Evolutionary conservation across 2,113 vertebrate species (phyloP).

Genomic region (Zosterops borbonicus): DNA sequence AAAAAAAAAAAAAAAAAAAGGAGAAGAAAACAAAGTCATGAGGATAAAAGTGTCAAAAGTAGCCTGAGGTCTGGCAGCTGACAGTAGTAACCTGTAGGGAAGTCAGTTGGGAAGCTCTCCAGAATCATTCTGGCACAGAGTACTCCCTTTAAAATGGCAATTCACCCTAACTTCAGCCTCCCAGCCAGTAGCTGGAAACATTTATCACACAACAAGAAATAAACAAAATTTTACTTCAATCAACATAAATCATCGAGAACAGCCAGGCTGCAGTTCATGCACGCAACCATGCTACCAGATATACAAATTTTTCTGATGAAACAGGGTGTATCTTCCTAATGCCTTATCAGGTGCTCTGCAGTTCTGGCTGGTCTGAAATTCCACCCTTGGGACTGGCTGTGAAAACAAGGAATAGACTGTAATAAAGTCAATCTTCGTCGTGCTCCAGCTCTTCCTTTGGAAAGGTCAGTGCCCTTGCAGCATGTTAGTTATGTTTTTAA

Average conservation of each 20-base stretch:
- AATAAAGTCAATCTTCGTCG: background rate
- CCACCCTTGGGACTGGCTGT: background rate
- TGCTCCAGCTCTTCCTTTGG: background rate
- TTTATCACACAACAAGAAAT: background rate
- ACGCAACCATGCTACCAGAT: fast-evolving
- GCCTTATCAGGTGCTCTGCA: background rate
- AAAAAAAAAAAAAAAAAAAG: background rate
- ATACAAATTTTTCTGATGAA: background rate
- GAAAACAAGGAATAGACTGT: background rate
- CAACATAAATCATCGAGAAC: background rate
- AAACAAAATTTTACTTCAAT: background rate
- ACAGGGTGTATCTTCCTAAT: background rate
- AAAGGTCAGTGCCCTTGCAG: conserved; percentile 13
- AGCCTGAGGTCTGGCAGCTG: conserved; percentile 15
- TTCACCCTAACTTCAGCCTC: background rate
- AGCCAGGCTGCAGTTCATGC: background rate
- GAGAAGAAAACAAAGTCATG: background rate
- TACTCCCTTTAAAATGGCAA: background rate
- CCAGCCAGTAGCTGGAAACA: background rate
- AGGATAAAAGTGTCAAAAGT: background rate
- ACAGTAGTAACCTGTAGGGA: background rate
- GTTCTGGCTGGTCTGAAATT: background rate
- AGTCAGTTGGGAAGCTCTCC: background rate
- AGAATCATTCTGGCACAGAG: background rate
- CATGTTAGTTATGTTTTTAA: background rate